Evolutionary conservation across 1,140 invertebrate genomes (phyloP).

Genomic region (Danaus melanippus): DNA sequence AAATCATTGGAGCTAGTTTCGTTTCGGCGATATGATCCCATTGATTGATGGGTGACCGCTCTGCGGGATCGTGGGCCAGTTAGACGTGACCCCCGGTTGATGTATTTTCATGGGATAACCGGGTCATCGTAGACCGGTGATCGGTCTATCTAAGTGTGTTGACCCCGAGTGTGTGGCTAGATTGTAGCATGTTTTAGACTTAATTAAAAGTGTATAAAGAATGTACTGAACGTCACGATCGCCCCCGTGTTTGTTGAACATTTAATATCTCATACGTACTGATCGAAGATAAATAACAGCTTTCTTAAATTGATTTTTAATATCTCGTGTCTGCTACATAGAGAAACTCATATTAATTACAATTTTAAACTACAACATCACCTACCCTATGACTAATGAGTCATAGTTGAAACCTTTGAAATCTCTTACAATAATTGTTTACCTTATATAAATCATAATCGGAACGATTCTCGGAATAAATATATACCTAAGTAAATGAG

Average conservation of each 20-base stretch:
- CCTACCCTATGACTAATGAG: too few species aligned
- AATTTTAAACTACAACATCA: too few species aligned
- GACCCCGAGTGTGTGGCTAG: conserved; percentile 46
- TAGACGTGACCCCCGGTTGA: conserved; percentile 7
- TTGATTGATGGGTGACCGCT: conserved; percentile 70
- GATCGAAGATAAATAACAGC: conserved; percentile 24
- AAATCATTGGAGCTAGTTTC: conserved; percentile 58
- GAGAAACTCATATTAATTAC: too few species aligned
- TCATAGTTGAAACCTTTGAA: too few species aligned
- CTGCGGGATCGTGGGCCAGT: conserved; percentile 29
- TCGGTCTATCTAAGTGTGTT: conserved; percentile 52
- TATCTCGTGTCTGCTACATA: too few species aligned
- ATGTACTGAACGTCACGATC: conserved; percentile 51
- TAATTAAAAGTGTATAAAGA: conserved; percentile 66
- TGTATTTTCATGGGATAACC: conserved; percentile 10
- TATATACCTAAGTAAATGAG: too few species aligned
- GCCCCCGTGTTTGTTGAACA: conserved; percentile 43
- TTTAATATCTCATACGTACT: conserved; percentile 37
- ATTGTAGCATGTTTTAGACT: conserved; percentile 54
- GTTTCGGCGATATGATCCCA: conserved; percentile 66
- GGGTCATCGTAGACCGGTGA: conserved; percentile 33
- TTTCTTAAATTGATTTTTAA: conserved; percentile 9
- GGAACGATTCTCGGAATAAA: too few species aligned
- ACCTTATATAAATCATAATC: too few species aligned
- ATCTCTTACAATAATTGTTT: too few species aligned